phyloP scores from a whole-genome alignment of 2,888 invertebrate genomes.

The Liposcelis brunnea region DNA sequence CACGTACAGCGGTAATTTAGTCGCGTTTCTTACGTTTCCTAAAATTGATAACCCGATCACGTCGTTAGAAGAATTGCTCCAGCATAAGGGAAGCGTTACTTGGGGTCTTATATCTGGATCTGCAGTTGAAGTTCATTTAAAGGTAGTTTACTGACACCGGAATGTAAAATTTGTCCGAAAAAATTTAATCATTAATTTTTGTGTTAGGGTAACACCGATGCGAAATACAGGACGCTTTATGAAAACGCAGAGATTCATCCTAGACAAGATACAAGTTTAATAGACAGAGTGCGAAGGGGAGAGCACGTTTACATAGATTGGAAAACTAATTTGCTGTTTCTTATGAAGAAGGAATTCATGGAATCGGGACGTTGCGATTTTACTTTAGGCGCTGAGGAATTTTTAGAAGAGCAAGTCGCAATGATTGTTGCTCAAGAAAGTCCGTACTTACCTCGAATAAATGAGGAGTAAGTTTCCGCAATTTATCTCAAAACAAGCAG shows the following conservation, averaged over 20 bases:
- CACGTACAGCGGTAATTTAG: slow-evolving; percentile 81
- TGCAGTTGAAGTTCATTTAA: slow-evolving; percentile 48
- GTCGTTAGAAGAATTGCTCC: slow-evolving; percentile 44
- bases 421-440: slow-evolving; percentile 56
- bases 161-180: background rate
- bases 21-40: slow-evolving; percentile 83
- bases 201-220: slow-evolving; percentile 37
- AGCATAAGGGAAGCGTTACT: slow-evolving; percentile 31
- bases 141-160: slow-evolving; percentile 29
- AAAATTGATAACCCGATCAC: slow-evolving; percentile 57
- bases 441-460: slow-evolving; percentile 58
- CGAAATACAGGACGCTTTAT: slow-evolving; percentile 38
- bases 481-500: no score
- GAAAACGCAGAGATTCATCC: slow-evolving; percentile 36
- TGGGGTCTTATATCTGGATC: slow-evolving; percentile 64
- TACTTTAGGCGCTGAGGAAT: slow-evolving; percentile 54
- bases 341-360: slow-evolving; percentile 50
- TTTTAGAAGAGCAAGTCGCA: slow-evolving; percentile 61
- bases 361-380: slow-evolving; percentile 55
- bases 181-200: background rate
- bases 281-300: slow-evolving; percentile 43
- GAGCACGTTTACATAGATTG: slow-evolving; percentile 66
- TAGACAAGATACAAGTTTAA: slow-evolving; percentile 26
- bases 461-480: slow-evolving; percentile 59
- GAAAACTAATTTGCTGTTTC: slow-evolving; percentile 54